These are phyloP conservation scores for Trichechus manatus DNA, from an alignment of 2,113 vertebrate species.

Conservation along the genomic window DNA sequence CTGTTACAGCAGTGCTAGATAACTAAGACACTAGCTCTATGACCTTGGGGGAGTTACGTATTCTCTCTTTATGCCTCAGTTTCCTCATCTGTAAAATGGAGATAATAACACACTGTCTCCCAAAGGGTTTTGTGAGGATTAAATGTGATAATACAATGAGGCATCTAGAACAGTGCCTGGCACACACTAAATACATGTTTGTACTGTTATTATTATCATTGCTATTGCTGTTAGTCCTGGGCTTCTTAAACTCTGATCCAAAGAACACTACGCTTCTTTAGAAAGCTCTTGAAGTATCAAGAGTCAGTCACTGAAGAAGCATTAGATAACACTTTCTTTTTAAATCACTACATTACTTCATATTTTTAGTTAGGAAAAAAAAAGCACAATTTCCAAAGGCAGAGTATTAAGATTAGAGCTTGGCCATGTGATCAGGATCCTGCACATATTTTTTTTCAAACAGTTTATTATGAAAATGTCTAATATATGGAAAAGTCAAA, in stretches of 20 bases:
- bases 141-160: not conserved
- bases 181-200: not conserved
- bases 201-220: not conserved
- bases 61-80: not conserved
- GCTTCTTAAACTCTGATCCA: not conserved
- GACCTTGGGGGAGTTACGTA: not conserved
- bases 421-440: not conserved
- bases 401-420: not conserved
- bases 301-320: not conserved
- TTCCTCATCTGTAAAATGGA: not conserved
- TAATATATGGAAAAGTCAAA: not conserved
- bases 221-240: not conserved
- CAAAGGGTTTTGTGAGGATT: not conserved
- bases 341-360: not conserved
- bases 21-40: not conserved
- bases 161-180: not conserved
- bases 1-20: too few relatives aligned
- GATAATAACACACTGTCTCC: not conserved
- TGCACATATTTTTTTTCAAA: not conserved
- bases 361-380: not conserved
- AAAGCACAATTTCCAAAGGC: not conserved
- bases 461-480: slow-evolving; percentile 27
- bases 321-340: not conserved
- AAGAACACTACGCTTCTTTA: not conserved
- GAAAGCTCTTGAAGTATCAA: not conserved